These are phyloP conservation scores for Candidula unifasciata DNA, from an alignment of 2,888 invertebrate genomes.

Conservation along the genomic window DNA sequence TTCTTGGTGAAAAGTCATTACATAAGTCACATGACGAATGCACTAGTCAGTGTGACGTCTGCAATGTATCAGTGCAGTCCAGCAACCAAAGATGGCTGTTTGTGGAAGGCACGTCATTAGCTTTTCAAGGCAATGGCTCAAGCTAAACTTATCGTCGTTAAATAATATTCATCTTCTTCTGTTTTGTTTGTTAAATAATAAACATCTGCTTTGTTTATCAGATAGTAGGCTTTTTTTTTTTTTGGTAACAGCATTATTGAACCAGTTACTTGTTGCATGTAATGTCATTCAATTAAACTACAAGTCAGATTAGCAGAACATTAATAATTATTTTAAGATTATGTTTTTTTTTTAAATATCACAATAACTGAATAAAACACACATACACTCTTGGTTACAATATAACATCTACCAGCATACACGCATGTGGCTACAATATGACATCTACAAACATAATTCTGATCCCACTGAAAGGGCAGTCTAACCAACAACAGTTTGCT, in stretches of 20 bases:
- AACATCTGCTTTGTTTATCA: too few relatives aligned
- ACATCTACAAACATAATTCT: not conserved
- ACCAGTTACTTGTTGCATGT: too few relatives aligned
- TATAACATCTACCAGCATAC: not conserved
- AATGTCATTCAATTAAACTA: too few relatives aligned
- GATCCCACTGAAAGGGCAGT: not conserved
- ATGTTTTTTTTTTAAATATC: too few relatives aligned
- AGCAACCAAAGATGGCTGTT: conserved; percentile 41
- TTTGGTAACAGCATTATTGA: too few relatives aligned
- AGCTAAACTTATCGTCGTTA: not conserved
- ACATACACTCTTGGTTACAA: too few relatives aligned
- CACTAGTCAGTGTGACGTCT: conserved; percentile 51
- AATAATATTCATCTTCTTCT: too few relatives aligned
- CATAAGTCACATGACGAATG: conserved; percentile 48
- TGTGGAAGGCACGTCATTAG: conserved; percentile 38
- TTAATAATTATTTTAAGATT: too few relatives aligned
- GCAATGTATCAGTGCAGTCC: conserved; percentile 39
- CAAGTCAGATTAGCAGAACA: too few relatives aligned
- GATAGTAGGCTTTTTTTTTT: too few relatives aligned
- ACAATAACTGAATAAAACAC: too few relatives aligned
- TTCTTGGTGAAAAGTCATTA: conserved; percentile 34
- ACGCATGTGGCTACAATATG: not conserved
- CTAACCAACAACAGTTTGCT: not conserved
- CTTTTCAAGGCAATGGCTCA: conserved; percentile 43
- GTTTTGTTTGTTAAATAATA: too few relatives aligned